phyloP scores from a whole-genome alignment of 2,888 invertebrate species.

The Cinara cedri region DNA sequence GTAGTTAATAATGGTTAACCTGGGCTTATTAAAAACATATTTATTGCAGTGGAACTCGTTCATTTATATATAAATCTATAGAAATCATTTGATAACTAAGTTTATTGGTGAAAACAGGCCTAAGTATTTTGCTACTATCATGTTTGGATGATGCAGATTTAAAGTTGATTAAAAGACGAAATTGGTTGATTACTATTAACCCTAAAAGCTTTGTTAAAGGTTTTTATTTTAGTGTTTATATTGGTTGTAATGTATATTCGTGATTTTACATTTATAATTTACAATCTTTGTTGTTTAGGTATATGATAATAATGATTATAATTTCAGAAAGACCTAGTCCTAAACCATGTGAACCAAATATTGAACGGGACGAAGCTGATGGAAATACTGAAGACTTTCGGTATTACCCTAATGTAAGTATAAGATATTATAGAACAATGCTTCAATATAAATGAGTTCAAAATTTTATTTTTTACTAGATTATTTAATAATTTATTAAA shows the following conservation, averaged over 20 bases:
- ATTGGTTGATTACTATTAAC: background rate
- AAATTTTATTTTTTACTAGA: background rate
- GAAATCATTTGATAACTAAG: too few species aligned
- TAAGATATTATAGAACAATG: background rate
- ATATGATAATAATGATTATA: background rate
- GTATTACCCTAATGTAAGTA: background rate
- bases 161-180: background rate
- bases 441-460: too few species aligned
- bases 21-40: too few species aligned
- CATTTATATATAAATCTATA: too few species aligned
- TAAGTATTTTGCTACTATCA: too few species aligned
- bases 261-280: background rate
- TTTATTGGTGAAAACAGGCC: too few species aligned
- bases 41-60: too few species aligned
- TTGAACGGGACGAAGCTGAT: slow-evolving; percentile 21
- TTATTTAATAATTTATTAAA: background rate
- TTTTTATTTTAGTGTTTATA: background rate
- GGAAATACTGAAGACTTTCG: slow-evolving; percentile 22
- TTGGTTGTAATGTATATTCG: too few species aligned
- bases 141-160: too few species aligned
- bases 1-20: too few species aligned
- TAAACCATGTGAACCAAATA: background rate
- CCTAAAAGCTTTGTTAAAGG: background rate
- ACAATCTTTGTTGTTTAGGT: background rate
- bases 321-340: background rate